Base-by-base conservation (phyloP, 2,797 vertebrate genomes). In the Cygnus olor region DNA sequence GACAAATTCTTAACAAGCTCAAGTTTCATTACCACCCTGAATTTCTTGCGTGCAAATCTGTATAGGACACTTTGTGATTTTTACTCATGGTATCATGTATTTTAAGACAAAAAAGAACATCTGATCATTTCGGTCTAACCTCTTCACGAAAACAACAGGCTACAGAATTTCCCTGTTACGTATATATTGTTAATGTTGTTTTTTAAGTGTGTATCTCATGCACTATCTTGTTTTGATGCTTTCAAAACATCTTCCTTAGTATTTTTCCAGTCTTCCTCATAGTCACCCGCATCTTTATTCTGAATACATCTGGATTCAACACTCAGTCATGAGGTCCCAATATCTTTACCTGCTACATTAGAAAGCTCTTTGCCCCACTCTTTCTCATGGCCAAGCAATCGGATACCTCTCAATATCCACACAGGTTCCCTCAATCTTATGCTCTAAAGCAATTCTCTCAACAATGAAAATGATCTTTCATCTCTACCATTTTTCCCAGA, bases 1-100 rank as follows among this genome's bases (percentile, higher is more conserved):
- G 76, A 82, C 69, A 92, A 92, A 85, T 80, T 82, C 49, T 87
- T 66, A 72, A 32, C 18, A 56, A 90, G 51, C 74, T 85, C 68
- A 80, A 32, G 77, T 87, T 92, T 88, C 72, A 77, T 5, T 64
- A 49, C 56, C 93, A 80, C 70, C 64, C 61, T 71, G 20, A 77
- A 71, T 76, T 85, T 79, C 44, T 79, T 7, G 1, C 27, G 27
- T 63, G 25, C 60, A 87, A 88, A 94, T 73, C 32, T 40, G 27
- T 63, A 80, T 5, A 77, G 40, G 66, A 76, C 14, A 63, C 79
- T 90, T 58, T 49, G 73, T 81, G 49, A 61, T 47, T 86, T 90
- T 90, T 82, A 95, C 86, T 85, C 83, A 77, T 28, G 42, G 21
- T 53, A 76, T 65, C 54, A 66, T 36, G 17, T 42, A 91, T 66